Percentiles rank a stretch among this genome's conserved stretches.
These are phyloP conservation scores for Mantis religiosa DNA, from an alignment of 2,888 invertebrate species.

Conservation along the genomic window DNA sequence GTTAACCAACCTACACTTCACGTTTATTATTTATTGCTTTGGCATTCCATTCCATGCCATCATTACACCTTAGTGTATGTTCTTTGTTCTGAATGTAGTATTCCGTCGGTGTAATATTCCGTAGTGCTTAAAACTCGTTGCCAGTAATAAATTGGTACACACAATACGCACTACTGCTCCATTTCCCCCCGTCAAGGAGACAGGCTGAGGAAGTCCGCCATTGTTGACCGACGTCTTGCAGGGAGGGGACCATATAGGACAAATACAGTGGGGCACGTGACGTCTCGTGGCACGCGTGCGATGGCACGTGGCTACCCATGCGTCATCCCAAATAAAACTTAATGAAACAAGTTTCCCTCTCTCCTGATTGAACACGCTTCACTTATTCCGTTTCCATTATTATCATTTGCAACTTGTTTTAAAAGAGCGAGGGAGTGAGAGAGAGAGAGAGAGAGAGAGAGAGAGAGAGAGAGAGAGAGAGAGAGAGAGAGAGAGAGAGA, in stretches of 20 bases:
- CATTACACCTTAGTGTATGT: not conserved
- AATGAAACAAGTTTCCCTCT: not conserved
- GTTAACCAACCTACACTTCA: no score
- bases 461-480: no score
- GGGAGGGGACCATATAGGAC: not conserved
- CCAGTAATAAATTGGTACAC: not conserved
- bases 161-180: not conserved
- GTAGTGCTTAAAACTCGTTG: not conserved
- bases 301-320: not conserved
- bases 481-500: no score
- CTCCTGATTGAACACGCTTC: not conserved
- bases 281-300: not conserved
- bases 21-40: no score
- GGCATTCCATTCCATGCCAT: not conserved
- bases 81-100: not conserved
- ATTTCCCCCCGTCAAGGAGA: not conserved
- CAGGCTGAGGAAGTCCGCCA: not conserved
- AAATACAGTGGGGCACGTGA: not conserved
- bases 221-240: not conserved
- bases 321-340: slow-evolving; percentile 12
- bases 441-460: no score
- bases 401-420: not conserved
- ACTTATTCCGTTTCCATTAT: not conserved
- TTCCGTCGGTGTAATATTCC: not conserved
- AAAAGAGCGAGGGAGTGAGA: no score